phyloP scores from a whole-genome alignment of 1,140 invertebrate species.

The Notospermus geniculatus region DNA sequence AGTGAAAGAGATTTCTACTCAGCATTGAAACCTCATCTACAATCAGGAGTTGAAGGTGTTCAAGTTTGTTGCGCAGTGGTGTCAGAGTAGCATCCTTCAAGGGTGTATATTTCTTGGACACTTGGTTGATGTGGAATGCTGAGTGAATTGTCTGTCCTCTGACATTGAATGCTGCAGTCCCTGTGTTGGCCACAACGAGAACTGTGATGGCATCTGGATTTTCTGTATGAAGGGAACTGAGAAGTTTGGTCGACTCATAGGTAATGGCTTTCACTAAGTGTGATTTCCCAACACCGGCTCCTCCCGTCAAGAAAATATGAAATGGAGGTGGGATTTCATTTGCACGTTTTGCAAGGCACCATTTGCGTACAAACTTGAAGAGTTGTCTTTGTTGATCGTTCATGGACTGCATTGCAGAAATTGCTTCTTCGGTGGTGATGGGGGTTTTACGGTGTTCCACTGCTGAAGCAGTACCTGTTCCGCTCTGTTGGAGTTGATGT shows the following conservation, averaged over 20 bases:
- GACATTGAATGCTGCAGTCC: slow-evolving; percentile 25
- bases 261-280: slow-evolving; percentile 21
- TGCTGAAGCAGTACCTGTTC: no score
- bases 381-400: neutral
- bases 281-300: slow-evolving; percentile 28
- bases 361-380: slow-evolving; percentile 5
- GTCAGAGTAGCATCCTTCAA: neutral
- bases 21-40: slow-evolving; percentile 29
- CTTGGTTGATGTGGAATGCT: neutral
- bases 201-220: slow-evolving; percentile 21
- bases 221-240: slow-evolving; percentile 13
- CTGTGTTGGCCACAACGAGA: slow-evolving; percentile 22
- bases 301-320: slow-evolving; percentile 26
- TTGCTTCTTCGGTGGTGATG: neutral
- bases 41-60: neutral
- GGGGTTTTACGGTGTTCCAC: no score
- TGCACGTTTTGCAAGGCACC: slow-evolving; percentile 2
- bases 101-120: neutral
- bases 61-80: slow-evolving; percentile 9
- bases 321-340: slow-evolving; percentile 20
- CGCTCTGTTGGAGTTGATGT: no score
- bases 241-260: slow-evolving; percentile 16
- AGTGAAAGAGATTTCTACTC: slow-evolving; percentile 12
- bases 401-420: neutral
- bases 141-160: slow-evolving; percentile 19